Conservation (phyloP, 1,140 invertebrate species). For the Drosophila gunungcola region DNA sequence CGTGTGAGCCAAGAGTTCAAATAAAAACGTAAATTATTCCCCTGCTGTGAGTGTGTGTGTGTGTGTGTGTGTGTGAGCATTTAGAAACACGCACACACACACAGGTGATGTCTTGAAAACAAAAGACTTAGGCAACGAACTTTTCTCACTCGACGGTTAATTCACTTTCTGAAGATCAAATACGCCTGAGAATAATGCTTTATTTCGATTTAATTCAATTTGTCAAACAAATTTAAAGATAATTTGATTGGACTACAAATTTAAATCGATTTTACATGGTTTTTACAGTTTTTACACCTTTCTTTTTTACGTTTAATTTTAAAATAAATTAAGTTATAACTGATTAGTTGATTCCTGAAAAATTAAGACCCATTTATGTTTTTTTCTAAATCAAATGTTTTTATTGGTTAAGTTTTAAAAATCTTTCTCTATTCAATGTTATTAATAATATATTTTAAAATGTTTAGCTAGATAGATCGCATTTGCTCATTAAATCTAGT, state of each 20-base stretch:
- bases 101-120: conserved; percentile 39
- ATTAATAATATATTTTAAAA: not conserved
- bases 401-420: too few species aligned
- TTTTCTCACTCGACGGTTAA: conserved; percentile 36
- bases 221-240: not conserved
- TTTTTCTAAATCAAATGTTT: too few species aligned
- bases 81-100: conserved; percentile 33
- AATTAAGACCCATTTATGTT: too few species aligned
- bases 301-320: too few species aligned
- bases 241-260: not conserved
- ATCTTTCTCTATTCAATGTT: too few species aligned
- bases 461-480: not conserved
- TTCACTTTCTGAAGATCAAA: conserved; percentile 29
- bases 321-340: too few species aligned
- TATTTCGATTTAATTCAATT: not conserved
- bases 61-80: conserved; percentile 6
- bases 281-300: not conserved
- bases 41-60: conserved; percentile 1
- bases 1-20: conserved; percentile 73
- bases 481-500: not conserved
- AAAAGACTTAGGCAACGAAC: conserved; percentile 81
- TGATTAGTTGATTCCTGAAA: too few species aligned
- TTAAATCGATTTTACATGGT: not conserved
- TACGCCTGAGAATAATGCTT: not conserved
- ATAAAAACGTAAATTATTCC: conserved; percentile 62